Base-by-base conservation (phyloP, 2,888 invertebrate genomes). In the Zhuqinia jingwanae region DNA sequence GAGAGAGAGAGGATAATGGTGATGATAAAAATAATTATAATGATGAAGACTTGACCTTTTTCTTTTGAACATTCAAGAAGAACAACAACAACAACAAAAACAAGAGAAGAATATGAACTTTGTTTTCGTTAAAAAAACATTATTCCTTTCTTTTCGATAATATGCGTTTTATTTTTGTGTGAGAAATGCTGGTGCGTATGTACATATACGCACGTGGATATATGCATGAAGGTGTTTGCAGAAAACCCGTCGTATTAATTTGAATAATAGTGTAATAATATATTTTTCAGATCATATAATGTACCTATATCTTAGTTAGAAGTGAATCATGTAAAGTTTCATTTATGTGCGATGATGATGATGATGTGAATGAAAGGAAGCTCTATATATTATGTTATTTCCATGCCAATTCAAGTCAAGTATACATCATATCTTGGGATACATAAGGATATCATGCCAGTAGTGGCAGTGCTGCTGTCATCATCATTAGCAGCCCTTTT, bases 211-310 rank as follows among this genome's bases (percentile, higher is more conserved):
- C n/a, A n/a, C n/a, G n/a, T n/a, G n/a, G n/a, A n/a, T n/a, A n/a
- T n/a, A n/a, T n/a, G n/a, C n/a, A 73, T 47, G 73, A 17, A 42
- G 13, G 45, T 45, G 68, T 68, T 42, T 68, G 77, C 45, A 6
- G 77, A 75, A 80, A 50, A 78, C 36, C 36, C 36, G 36, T 78
- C 77, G 79, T 75, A 85, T 85, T 85, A 85, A 85, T 85, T 80
- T 85, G 85, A 85, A 85, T 85, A 85, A 68, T 68, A 82, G 78
- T 85, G 78, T 78, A n/a, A n/a, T n/a, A n/a, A n/a, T n/a, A n/a
- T n/a, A n/a, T 73, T 85, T 73, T 36, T 42, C 36, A 50, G 42
- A 58, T 78, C 60, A 42, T 45, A 45, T 45, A 47, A 15, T 42
- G 15, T 68, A 65, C n/a, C n/a, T n/a, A n/a, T n/a, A n/a, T 36